Evolutionary conservation across 2,113 vertebrate genomes (phyloP).

Genomic region (Barbus barbus): DNA sequence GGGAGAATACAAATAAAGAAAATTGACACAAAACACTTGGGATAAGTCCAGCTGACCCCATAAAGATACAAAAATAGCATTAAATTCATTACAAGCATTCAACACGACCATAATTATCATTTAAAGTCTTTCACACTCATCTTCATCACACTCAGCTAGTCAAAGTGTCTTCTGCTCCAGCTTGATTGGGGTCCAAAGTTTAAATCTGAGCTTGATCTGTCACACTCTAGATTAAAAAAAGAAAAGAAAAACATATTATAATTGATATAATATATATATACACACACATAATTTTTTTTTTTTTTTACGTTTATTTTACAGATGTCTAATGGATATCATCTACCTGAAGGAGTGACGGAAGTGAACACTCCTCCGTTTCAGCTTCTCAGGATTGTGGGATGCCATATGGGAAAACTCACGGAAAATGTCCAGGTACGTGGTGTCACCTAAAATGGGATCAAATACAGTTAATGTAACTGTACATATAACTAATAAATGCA

Average conservation of each 20-base stretch:
- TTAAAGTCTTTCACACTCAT: neutral
- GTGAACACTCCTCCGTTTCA: slow-evolving; percentile 82
- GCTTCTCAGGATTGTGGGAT: slow-evolving; percentile 85
- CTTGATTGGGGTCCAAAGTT: neutral
- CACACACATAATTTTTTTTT: no score
- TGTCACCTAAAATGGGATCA: slow-evolving; percentile 75
- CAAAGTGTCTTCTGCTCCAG: slow-evolving; percentile 25
- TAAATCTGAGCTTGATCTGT: neutral
- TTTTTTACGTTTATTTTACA: neutral
- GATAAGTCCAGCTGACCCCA: slow-evolving; percentile 74
- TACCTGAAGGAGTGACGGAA: slow-evolving; percentile 83
- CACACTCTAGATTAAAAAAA: slow-evolving; percentile 43
- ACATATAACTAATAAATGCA: neutral
- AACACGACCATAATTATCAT: slow-evolving; percentile 28
- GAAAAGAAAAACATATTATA: neutral
- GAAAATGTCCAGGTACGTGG: slow-evolving; percentile 88
- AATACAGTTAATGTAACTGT: neutral
- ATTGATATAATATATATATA: neutral
- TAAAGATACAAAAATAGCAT: slow-evolving; percentile 39
- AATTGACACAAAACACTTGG: slow-evolving; percentile 42
- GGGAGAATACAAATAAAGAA: slow-evolving; percentile 24
- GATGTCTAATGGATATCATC: neutral
- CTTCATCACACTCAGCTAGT: neutral
- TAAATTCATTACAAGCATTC: slow-evolving; percentile 49
- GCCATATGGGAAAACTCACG: slow-evolving; percentile 90